Evolutionary conservation across 2,888 invertebrate genomes (phyloP), one percentile per base, ranked within the genome.

Genomic region (Eulithis prunata): DNA sequence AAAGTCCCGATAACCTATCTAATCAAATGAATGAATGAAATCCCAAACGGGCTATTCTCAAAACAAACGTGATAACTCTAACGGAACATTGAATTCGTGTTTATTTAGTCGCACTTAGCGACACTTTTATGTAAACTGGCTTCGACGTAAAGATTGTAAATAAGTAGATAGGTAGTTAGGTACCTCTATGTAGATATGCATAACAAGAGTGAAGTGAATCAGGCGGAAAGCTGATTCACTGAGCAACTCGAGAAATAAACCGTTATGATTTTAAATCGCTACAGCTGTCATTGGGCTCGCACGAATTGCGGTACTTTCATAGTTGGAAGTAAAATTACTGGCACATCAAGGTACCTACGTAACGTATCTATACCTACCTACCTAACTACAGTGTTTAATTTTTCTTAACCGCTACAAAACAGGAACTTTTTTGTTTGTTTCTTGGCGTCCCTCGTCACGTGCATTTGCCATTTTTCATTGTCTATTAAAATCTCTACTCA

Each of bases 191-290:
- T 67, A 62, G 14, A 59, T 69, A 69, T 63, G 68, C 63, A 71
- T 45, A 55, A 51, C 32, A 70, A 69, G 73, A 75, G 84, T 86
- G 89, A 89, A 75, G 84, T 86, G 89, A 89, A 86, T 90, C 89
- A 85, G 82, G 86, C 90, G 89, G 90, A 89, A 89, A 90, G 87
- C 87, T 91, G 91, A 91, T 84, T 91, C 91, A 91, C 81, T 78
- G 77, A 78, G 78, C 82, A 79, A 80, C 82, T 76, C 82, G 82
- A 87, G 89, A 88, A 86, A 83, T 66, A 71, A 85, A 90, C 91
- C 89, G 91, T 91, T 91, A 91, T 88, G 88, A 87, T 90, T n/a
- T 89, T 86, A 85, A 91, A 90, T 87, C 88, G 86, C 84, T 85
- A 86, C 85, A 86, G 87, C 85, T 86, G 88, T 84, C 85, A 84